Evolutionary conservation across 1,140 invertebrate genomes (phyloP).

Genomic region (Drosophila parvula): DNA sequence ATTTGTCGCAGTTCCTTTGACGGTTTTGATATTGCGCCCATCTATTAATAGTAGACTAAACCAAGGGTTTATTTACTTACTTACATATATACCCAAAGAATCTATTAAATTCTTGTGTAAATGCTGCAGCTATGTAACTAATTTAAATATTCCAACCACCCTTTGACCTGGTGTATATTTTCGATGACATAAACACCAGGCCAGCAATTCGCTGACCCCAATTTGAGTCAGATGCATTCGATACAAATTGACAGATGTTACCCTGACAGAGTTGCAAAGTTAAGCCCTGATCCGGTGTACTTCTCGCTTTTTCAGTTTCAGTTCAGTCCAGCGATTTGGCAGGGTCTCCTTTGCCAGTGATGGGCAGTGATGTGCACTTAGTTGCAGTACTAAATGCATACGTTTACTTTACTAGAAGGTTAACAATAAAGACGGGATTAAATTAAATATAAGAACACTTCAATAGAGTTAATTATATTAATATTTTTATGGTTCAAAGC

Average conservation of each 20-base stretch:
- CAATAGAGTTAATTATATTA: neutral
- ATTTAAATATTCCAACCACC: conserved; percentile 1
- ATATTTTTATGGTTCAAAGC: neutral
- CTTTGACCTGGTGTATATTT: neutral
- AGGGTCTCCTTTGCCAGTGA: conserved; percentile 43
- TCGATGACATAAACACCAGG: neutral
- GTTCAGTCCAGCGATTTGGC: conserved; percentile 59
- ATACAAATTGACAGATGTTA: conserved; percentile 59
- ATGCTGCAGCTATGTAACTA: neutral
- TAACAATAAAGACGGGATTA: too few species aligned
- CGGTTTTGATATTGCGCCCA: too few species aligned
- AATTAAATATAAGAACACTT: neutral
- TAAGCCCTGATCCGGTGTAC: conserved; percentile 29
- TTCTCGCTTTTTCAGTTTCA: neutral
- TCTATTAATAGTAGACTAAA: too few species aligned
- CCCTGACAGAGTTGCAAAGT: conserved; percentile 27
- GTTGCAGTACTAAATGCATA: neutral
- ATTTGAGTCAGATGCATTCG: conserved; percentile 45
- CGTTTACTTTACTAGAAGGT: neutral
- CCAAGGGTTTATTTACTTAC: neutral
- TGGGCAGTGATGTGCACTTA: neutral
- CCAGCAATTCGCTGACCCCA: conserved; percentile 47
- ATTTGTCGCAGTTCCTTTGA: too few species aligned
- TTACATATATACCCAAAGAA: neutral
- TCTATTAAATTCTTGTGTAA: neutral